phyloP scores from a whole-genome alignment of 2,797 vertebrate species.

The Gallinago nigripennis region DNA sequence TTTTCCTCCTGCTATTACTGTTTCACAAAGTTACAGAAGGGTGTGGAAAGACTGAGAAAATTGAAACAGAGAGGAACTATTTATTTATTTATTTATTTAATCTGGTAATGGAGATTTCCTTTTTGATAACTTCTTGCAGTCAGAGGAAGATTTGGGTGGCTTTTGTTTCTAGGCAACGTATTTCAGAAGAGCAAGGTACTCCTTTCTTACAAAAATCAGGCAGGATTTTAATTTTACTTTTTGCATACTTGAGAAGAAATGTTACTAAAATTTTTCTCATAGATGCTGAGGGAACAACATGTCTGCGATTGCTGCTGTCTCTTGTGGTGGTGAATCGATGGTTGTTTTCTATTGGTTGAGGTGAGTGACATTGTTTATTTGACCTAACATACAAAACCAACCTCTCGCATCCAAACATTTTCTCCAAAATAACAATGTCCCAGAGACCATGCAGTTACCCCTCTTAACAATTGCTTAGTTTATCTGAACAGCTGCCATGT shows the following conservation, averaged over 20 bases:
- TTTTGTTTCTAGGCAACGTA: neutral
- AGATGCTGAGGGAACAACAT: neutral
- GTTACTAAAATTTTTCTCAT: neutral
- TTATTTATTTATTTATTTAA: neutral
- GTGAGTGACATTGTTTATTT: neutral
- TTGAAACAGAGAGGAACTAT: neutral
- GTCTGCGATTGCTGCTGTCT: neutral
- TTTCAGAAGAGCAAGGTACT: neutral
- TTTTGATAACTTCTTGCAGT: neutral
- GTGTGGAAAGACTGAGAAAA: neutral
- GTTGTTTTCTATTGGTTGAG: neutral
- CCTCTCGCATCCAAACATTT: neutral
- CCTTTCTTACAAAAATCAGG: neutral
- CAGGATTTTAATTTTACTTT: neutral
- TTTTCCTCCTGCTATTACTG: neutral
- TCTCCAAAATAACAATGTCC: neutral
- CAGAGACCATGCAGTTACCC: neutral
- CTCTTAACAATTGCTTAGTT: neutral
- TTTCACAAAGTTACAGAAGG: neutral
- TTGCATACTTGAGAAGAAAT: neutral
- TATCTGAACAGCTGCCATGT: neutral
- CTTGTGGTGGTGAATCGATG: rapidly evolving
- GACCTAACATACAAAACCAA: neutral
- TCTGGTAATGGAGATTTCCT: neutral
- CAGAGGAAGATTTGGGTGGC: neutral